Evolutionary conservation across 2,888 invertebrate species (phyloP), one percentile per base, ranked within the genome.

Genomic region (Standfussiana lucernea): DNA sequence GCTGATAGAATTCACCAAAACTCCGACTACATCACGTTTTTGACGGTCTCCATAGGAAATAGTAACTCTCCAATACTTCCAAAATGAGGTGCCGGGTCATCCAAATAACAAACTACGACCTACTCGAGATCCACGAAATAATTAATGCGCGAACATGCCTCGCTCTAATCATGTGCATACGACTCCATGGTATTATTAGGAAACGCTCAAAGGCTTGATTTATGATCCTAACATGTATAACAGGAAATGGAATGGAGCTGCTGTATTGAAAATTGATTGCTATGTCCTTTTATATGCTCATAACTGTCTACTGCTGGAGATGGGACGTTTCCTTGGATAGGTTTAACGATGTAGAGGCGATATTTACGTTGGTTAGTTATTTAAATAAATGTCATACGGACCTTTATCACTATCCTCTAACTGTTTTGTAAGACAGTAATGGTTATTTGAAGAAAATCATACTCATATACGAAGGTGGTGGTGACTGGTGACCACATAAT

Each of bases 151-250:
- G 50, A 35, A 28, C 83, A 83, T 56, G 83, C 18, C 53, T 47
- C 50, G 18, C 62, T 67, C n/a, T 72, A 67, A 74, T 76, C 65
- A 76, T 66, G 40, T 72, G 73, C 78, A 79, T 76, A 65, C 72
- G 71, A 62, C 67, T 65, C 66, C 24, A 59, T 72, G 37, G 56
- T 79, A 79, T 73, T 66, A 79, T 79, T 77, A 84, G 67, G 35
- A 64, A 50, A 72, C 72, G 37, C 32, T 79, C 74, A 78, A 86
- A 69, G 64, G 18, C 67, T 65, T 85, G 83, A 84, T 84, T 79
- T 79, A 85, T 66, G 24, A 42, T 35, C 53, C 50, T 35, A 59
- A 67, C 53, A 64, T 81, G 72, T 59, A 59, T 45, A n/a, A 18
- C 61, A 64, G 66, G 66, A 84, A 84, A 53, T 77, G 72, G 53